A percentile compares a stretch with the other conserved stretches of the same genome.
Conservation (phyloP, 2,797 vertebrate genomes). For the Argya squamiceps region DNA sequence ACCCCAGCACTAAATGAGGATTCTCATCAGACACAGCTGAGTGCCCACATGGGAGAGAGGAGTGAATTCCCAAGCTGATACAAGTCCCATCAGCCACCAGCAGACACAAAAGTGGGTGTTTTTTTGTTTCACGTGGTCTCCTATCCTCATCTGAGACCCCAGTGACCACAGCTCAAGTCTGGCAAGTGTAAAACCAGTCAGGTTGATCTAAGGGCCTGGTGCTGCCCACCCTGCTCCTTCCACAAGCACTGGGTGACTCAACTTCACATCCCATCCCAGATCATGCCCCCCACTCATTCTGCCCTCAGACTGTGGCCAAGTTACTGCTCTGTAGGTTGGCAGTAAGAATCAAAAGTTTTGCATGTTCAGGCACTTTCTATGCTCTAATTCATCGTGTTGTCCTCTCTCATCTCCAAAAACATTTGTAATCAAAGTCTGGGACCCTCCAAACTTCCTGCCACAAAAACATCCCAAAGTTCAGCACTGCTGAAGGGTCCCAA, state of each 20-base stretch:
- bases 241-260: fast-evolving
- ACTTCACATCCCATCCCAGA: background rate
- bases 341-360: background rate
- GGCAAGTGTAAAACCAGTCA: background rate
- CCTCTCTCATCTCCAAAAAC: background rate
- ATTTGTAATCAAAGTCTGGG: background rate
- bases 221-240: background rate
- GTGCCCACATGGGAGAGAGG: background rate
- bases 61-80: background rate
- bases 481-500: background rate
- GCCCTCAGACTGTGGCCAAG: fast-evolving
- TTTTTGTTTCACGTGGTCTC: fast-evolving
- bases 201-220: background rate
- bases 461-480: background rate
- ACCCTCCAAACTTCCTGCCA: background rate
- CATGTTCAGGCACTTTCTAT: fast-evolving
- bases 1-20: background rate
- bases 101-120: background rate
- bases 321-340: fast-evolving
- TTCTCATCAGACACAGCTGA: fast-evolving
- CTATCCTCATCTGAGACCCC: fast-evolving
- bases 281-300: background rate
- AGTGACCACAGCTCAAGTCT: background rate
- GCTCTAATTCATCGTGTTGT: fast-evolving
- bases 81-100: background rate